Evolutionary conservation across 2,888 invertebrate species (phyloP), one percentile per base, ranked within the genome.

Genomic region (Protodeltote pygarga): DNA sequence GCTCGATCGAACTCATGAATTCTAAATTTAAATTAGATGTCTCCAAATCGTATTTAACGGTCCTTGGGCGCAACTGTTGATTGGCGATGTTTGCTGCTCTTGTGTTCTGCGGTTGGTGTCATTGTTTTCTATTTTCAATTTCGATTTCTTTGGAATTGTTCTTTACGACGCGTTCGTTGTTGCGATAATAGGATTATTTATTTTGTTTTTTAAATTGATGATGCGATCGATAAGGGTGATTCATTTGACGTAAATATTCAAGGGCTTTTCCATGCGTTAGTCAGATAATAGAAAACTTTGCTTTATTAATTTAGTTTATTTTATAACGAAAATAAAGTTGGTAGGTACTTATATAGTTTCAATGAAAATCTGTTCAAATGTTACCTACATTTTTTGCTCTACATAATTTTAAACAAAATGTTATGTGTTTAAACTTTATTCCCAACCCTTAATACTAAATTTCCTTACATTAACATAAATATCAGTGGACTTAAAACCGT

Each of bases 1-100:
- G 76, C 77, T 77, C 81, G 79, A 82, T 81, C 79, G 81, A 79
- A 78, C 81, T 71, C 77, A 71, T 74, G 73, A 75, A 77, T 81
- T 80, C 79, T 72, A 80, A 79, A 82, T 84, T 85, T 78, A 79
- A 84, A 84, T 83, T 79, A 79, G 79, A 73, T 77, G 78, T 77
- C 76, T 77, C 75, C 74, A 76, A 81, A 80, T 81, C 75, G 77
- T 71, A 75, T 82, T 81, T 78, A 81, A 79, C 75, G 75, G 77
- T 71, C 65, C 70, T 79, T 75, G 75, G 58, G 62, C 68, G 71
- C 69, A 71, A 73, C 77, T 71, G 76, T 74, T 74, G 76, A 74
- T 79, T 74, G 71, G 71, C 59, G 68, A 66, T 73, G 69, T 69
- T 69, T 68, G 63, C 49, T 59, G 50, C 60, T 55, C 48, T 65